Conservation (phyloP, 2,888 invertebrate genomes). For the Steinernema hermaphroditum region DNA sequence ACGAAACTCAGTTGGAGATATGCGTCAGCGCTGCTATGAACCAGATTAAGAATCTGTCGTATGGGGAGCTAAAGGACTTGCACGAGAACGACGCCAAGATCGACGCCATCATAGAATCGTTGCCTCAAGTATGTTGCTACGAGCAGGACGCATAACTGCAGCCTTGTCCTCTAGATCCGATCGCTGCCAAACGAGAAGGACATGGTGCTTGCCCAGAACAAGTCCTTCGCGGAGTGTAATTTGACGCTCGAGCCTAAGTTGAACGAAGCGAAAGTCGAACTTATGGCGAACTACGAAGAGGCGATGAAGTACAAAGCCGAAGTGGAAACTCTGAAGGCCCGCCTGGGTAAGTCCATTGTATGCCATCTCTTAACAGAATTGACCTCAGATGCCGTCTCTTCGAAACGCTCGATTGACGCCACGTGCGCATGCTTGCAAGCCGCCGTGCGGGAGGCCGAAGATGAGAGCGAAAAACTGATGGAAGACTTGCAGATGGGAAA, state of each 20-base stretch:
- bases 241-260: constrained; percentile 81
- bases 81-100: constrained; percentile 51
- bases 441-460: constrained; percentile 87
- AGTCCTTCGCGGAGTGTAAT: constrained; percentile 87
- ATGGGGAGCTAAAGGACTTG: constrained; percentile 57
- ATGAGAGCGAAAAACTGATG: constrained; percentile 79
- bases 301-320: constrained; percentile 66
- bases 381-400: constrained; percentile 76
- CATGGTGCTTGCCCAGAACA: constrained; percentile 82
- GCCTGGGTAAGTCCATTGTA: constrained; percentile 74
- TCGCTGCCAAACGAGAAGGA: constrained; percentile 79
- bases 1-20: constrained; percentile 44
- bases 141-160: too few species aligned
- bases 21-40: constrained; percentile 43
- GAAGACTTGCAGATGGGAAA: constrained; percentile 32
- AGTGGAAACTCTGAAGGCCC: constrained; percentile 78
- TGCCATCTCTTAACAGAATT: not conserved
- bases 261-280: constrained; percentile 76
- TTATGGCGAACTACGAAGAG: constrained; percentile 73
- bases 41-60: constrained; percentile 49
- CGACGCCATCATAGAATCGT: constrained; percentile 50
- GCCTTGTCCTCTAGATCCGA: constrained; percentile 73
- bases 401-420: constrained; percentile 80
- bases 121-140: constrained; percentile 54
- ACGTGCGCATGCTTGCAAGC: constrained; percentile 85